These are phyloP conservation scores for Apodemia duryi DNA, from an alignment of 2,888 invertebrate genomes.

Conservation along the genomic window DNA sequence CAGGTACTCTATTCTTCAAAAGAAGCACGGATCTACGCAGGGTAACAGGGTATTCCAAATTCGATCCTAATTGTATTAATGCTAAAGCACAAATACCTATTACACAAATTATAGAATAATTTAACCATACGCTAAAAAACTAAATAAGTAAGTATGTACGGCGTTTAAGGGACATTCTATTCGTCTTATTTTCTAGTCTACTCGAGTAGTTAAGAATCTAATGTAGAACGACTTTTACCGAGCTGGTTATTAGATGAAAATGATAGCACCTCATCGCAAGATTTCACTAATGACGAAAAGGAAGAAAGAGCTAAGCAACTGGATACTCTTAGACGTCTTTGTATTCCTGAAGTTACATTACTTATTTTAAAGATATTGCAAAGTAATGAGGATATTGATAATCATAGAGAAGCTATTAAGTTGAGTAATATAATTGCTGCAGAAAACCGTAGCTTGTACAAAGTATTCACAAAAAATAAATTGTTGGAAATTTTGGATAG, in stretches of 20 bases:
- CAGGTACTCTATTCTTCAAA: too few relatives aligned
- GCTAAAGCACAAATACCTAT: too few relatives aligned
- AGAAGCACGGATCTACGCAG: too few relatives aligned
- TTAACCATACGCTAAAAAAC: too few relatives aligned
- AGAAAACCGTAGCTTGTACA: constrained; percentile 88
- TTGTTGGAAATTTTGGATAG: constrained; percentile 44
- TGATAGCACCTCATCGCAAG: constrained; percentile 67
- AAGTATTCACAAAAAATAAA: constrained; percentile 88
- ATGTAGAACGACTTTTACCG: too few relatives aligned
- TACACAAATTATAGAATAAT: too few relatives aligned
- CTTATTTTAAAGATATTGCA: constrained; percentile 89
- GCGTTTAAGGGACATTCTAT: too few relatives aligned
- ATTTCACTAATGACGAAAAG: constrained; percentile 65
- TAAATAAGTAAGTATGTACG: too few relatives aligned
- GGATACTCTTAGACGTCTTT: constrained; percentile 86
- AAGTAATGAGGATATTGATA: constrained; percentile 74
- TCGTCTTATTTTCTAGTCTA: too few relatives aligned
- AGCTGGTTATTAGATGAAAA: constrained; percentile 91
- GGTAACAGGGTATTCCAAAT: too few relatives aligned
- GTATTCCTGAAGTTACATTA: constrained; percentile 90
- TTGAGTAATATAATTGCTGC: constrained; percentile 89
- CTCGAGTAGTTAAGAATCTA: too few relatives aligned
- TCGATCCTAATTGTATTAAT: too few relatives aligned
- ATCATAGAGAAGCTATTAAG: constrained; percentile 82
- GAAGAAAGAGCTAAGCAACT: constrained; percentile 83